Conservation (phyloP, 37 sponge, comb jelly and placozoan species). For the Spongia lamella region DNA sequence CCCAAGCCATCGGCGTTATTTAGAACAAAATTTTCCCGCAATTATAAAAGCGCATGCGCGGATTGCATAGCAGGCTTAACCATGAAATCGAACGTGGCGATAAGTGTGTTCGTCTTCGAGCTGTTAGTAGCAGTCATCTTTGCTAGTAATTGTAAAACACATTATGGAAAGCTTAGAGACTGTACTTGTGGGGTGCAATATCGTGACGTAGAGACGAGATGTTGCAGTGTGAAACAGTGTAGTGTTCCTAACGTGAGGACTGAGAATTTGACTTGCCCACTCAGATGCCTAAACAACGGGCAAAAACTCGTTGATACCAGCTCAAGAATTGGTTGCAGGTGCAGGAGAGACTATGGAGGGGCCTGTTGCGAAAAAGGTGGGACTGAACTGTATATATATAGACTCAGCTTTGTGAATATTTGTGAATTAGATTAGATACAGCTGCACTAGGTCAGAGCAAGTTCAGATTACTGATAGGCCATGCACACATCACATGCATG, state of each 20-base stretch:
- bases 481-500: no score
- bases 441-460: no score
- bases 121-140: no score
- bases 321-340: background rate
- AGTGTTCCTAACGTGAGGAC: conserved; percentile 12
- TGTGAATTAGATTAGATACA: no score
- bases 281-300: conserved; percentile 55
- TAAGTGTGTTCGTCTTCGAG: no score
- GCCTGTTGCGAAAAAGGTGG: conserved; percentile 64
- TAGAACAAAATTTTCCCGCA: background rate
- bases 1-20: no score
- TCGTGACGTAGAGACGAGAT: conserved; percentile 35
- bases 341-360: conserved; percentile 30
- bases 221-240: conserved; percentile 35
- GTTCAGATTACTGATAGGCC: no score
- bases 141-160: background rate
- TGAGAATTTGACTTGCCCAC: conserved; percentile 30
- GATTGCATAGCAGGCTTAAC: no score
- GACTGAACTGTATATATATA: background rate
- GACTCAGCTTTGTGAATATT: background rate
- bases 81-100: no score
- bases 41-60: conserved; percentile 29
- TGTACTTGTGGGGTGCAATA: conserved; percentile 42
- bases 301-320: background rate
- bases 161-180: conserved; percentile 25